Base-by-base conservation (phyloP, 2,797 vertebrate genomes). In the Coregonus suidteri region DNA sequence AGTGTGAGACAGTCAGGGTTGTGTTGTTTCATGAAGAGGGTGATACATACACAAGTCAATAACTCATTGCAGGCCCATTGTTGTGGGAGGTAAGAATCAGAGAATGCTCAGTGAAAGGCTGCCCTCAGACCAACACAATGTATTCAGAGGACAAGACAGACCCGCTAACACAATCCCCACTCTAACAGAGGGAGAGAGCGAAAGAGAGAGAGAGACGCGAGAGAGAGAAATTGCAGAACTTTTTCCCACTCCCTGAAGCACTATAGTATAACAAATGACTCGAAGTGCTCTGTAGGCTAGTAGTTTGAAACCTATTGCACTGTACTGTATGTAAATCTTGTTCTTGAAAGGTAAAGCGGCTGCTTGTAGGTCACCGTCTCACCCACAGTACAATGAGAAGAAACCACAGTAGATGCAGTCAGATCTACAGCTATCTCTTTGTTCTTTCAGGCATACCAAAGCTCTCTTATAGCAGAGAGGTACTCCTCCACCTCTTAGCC, bases 1-100 rank as follows among this genome's bases (percentile, higher is more conserved):
- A 94, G 93, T 94, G 92, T 93, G 91, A 93, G 34, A 4, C 18
- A 62, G 56, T 62, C 56, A 20, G 56, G 6, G n/a, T 66, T 66
- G 41, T 47, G 91, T 93, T 91, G 93, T 93, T 93, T 93, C 92
- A 92, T 94, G 94, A 95, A 93, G 92, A 93, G 89, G 89, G 89
- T 92, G 91, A 92, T 93, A 94, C 92, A 94, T 93, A 95, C 94
- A 94, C 93, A 95, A 95, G 94, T 96, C 95, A 96, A 95, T 95
- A 96, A 96, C 93, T 95, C 94, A 96, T 95, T 94, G 93, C 94
- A 93, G 93, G 91, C 15, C 94, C 90, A 94, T 95, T 95, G 95
- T 95, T 83, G 85, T 85, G 82, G 90, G 89, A 93, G 93, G 92
- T 93, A 91, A 91, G 83, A 20, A 20, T 16, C 15, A 59, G 18